Conservation (phyloP, 1,140 invertebrate species). For the Saccostrea cuccullata region DNA sequence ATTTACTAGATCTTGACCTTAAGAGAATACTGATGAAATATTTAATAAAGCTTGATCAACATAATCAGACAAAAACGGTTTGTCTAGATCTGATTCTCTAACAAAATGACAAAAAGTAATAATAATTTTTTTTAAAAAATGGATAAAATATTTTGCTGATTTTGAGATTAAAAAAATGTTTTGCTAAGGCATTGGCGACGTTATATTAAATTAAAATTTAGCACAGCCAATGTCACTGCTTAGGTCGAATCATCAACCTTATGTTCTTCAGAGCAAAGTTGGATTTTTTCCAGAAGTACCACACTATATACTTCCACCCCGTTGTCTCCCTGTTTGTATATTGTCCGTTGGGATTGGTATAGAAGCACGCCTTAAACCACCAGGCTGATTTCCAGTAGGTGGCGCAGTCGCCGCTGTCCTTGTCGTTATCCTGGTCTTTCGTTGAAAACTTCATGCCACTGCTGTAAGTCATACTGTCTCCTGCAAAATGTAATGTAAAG, state of each 20-base stretch:
- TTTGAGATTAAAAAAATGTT: too few relatives aligned
- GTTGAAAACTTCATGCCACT: neutral
- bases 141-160: too few relatives aligned
- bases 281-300: neutral
- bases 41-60: too few relatives aligned
- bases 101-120: too few relatives aligned
- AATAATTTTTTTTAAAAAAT: too few relatives aligned
- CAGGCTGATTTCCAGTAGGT: neutral
- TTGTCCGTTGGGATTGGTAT: neutral
- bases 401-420: neutral
- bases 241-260: neutral
- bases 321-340: neutral
- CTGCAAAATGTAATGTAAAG: neutral
- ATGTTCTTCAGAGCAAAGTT: neutral
- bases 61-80: too few relatives aligned
- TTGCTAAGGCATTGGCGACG: neutral
- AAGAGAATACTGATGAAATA: too few relatives aligned
- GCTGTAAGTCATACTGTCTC: neutral
- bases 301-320: neutral
- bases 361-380: neutral
- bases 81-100: too few relatives aligned
- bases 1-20: too few relatives aligned
- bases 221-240: neutral
- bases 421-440: slow-evolving; percentile 21
- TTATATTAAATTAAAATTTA: neutral